phyloP scores from a whole-genome alignment of 1,140 invertebrate species.

The Glossosoma conforme region DNA sequence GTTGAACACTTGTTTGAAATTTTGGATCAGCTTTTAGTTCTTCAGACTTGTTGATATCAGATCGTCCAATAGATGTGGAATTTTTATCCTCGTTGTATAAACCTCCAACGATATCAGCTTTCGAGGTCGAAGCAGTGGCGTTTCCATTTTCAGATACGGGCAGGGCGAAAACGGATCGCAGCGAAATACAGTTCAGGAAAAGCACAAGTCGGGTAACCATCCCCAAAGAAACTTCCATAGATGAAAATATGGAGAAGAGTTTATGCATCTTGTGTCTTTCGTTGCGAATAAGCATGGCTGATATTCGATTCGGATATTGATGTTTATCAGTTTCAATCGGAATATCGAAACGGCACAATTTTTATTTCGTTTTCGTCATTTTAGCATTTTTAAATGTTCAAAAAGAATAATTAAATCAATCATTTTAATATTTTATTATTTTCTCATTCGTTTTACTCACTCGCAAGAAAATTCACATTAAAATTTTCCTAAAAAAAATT shows the following conservation, averaged over 20 bases:
- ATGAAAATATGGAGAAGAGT: not conserved
- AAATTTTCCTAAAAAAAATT: too few relatives aligned
- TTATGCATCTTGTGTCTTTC: not conserved
- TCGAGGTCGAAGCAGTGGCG: not conserved
- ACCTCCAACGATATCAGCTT: not conserved
- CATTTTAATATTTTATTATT: too few relatives aligned
- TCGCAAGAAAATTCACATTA: too few relatives aligned
- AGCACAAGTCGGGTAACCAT: not conserved
- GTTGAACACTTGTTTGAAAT: too few relatives aligned
- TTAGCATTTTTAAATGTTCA: too few relatives aligned
- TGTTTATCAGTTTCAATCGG: not conserved
- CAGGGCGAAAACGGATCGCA: not conserved
- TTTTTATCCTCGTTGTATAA: too few relatives aligned
- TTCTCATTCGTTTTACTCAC: too few relatives aligned
- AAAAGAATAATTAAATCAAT: too few relatives aligned
- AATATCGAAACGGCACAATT: not conserved
- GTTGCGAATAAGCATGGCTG: not conserved
- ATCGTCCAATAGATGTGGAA: too few relatives aligned
- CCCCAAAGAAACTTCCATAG: conserved; percentile 2
- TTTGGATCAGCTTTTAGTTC: too few relatives aligned
- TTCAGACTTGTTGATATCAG: too few relatives aligned
- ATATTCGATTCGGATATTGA: not conserved
- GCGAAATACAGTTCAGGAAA: not conserved
- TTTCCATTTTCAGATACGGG: not conserved
- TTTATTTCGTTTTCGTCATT: not conserved